These are phyloP conservation scores for Leptothorax acervorum DNA, from an alignment of 2,888 invertebrate genomes.

Conservation along the genomic window DNA sequence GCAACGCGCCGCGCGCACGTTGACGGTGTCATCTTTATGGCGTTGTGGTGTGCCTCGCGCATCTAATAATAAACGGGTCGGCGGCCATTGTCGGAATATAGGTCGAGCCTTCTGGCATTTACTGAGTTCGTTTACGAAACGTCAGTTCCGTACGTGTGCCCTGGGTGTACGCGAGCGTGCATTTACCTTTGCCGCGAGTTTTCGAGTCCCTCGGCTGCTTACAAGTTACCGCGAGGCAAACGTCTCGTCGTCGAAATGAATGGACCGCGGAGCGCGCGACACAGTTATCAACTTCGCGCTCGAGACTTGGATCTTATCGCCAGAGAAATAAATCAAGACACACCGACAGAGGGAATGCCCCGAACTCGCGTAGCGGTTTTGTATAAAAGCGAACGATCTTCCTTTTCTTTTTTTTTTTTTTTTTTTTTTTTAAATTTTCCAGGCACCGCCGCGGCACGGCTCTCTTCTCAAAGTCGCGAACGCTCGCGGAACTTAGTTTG, in stretches of 20 bases:
- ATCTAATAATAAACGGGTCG: conserved; percentile 76
- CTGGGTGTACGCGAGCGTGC: background rate
- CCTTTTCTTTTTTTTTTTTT: background rate
- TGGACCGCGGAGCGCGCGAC: conserved; percentile 57
- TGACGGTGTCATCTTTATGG: conserved; percentile 66
- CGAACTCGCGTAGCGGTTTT: background rate
- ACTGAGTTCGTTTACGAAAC: conserved; percentile 62
- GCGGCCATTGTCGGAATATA: conserved; percentile 73
- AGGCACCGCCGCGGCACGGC: background rate
- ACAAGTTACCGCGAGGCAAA: conserved; percentile 5
- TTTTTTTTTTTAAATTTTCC: background rate
- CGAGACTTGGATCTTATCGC: background rate
- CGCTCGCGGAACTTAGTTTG: background rate
- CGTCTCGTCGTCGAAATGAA: conserved; percentile 50
- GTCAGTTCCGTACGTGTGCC: background rate
- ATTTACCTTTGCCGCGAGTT: conserved; percentile 40
- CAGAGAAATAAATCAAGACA: conserved; percentile 5
- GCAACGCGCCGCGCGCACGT: background rate
- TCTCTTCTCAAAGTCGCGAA: background rate
- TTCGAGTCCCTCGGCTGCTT: conserved; percentile 43
- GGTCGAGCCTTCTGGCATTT: conserved; percentile 71
- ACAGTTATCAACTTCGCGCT: conserved; percentile 67
- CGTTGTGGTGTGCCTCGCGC: conserved; percentile 56
- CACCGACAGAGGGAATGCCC: background rate
- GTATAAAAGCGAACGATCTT: background rate